phyloP scores from a whole-genome alignment of 2,888 invertebrate species.

The Coenonympha arcania region DNA sequence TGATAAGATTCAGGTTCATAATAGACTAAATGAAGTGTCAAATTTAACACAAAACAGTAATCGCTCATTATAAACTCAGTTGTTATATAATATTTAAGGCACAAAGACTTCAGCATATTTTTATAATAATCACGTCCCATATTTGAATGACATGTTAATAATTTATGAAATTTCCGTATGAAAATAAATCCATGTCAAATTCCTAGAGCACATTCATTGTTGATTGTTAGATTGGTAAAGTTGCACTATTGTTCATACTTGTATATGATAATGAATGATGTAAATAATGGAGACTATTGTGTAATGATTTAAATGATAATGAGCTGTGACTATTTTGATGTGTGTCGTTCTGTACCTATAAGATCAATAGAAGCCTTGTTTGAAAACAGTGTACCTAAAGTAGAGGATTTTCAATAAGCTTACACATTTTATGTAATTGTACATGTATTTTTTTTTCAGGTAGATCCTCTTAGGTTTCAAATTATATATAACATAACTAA shows the following conservation, averaged over 20 bases:
- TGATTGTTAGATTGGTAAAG: conserved; percentile 49
- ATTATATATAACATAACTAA: not conserved
- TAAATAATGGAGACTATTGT: conserved; percentile 53
- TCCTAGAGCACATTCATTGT: conserved; percentile 58
- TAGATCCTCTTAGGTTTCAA: not conserved
- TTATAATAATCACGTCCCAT: conserved; percentile 54
- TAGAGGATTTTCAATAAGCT: not conserved
- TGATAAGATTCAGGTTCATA: conserved; percentile 53
- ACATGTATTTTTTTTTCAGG: not conserved
- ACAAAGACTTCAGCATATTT: conserved; percentile 70
- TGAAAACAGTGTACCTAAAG: not conserved
- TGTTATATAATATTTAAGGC: conserved; percentile 67
- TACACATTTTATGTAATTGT: not conserved
- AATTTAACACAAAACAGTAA: conserved; percentile 50
- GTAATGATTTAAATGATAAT: conserved; percentile 42
- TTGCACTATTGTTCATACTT: conserved; percentile 53
- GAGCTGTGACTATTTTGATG: conserved; percentile 61
- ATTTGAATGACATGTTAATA: conserved; percentile 26
- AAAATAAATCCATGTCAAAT: conserved; percentile 27
- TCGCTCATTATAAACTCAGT: conserved; percentile 65
- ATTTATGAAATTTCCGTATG: conserved; percentile 24
- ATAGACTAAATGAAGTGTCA: conserved; percentile 49
- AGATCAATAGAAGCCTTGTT: conserved; percentile 53
- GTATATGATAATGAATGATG: conserved; percentile 39
- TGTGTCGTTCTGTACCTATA: conserved; percentile 44